Conservation (phyloP, 2,113 vertebrate species). For the Alethe castanea region DNA sequence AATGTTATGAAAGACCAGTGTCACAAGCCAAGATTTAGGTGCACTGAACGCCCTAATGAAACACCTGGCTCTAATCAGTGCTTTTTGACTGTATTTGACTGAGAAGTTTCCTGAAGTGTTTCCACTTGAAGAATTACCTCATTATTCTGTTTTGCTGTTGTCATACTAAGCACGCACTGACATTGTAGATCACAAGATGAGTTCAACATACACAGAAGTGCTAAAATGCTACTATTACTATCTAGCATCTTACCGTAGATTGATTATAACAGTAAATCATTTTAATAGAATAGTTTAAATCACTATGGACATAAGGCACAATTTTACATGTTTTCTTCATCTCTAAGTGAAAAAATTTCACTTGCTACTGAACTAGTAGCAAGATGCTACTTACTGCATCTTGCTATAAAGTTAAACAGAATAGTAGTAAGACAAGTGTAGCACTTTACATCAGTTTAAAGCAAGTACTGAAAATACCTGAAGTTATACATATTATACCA, state of each 20-base stretch:
- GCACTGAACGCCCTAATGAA: background rate
- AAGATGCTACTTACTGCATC: background rate
- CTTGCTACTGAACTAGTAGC: background rate
- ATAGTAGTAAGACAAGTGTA: background rate
- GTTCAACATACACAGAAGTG: background rate
- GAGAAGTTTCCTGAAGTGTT: background rate
- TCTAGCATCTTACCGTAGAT: background rate
- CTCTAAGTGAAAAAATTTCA: slow-evolving; percentile 14
- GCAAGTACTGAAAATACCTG: background rate
- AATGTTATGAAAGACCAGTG: background rate
- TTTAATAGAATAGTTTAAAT: slow-evolving; percentile 14
- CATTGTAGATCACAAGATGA: background rate
- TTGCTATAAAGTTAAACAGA: slow-evolving; percentile 19
- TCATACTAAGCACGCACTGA: background rate
- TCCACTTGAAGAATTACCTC: background rate
- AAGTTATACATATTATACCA: background rate
- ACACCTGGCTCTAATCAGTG: background rate
- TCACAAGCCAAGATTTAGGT: background rate
- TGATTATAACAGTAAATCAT: background rate
- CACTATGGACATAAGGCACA: background rate
- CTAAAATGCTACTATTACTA: background rate
- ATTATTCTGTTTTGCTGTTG: background rate
- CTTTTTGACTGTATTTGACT: background rate
- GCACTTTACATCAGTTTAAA: background rate
- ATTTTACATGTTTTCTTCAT: background rate